Conservation (phyloP, 2,797 vertebrate genomes). For the Falco berigora region DNA sequence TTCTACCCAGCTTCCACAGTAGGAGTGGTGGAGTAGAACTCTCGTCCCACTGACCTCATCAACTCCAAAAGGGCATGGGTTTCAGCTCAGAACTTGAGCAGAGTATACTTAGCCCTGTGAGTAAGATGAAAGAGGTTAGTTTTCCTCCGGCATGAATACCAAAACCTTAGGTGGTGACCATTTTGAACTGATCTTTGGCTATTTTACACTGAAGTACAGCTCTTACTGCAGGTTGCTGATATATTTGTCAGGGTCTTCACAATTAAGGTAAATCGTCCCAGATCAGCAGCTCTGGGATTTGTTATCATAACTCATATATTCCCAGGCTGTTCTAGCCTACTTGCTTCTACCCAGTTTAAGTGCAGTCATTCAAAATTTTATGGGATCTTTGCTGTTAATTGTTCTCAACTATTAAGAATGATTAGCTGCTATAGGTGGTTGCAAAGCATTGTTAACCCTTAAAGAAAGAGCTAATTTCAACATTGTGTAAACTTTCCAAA, state of each 20-base stretch:
- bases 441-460: not conserved
- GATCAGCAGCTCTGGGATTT: not conserved
- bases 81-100: not conserved
- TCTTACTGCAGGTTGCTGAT: not conserved
- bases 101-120: not conserved
- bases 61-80: not conserved
- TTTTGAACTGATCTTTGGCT: not conserved
- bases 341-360: not conserved
- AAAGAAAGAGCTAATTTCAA: not conserved
- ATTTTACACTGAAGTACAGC: not conserved
- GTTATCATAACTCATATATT: not conserved
- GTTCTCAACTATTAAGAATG: not conserved
- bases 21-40: not conserved
- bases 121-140: not conserved
- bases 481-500: not conserved
- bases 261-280: not conserved
- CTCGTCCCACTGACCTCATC: not conserved
- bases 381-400: not conserved
- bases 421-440: not conserved
- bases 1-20: not conserved
- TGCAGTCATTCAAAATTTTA: not conserved
- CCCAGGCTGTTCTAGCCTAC: not conserved
- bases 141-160: not conserved
- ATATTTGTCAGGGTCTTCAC: not conserved
- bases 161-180: not conserved